Evolutionary conservation across 2,113 vertebrate genomes (phyloP).

Genomic region (Corythoichthys intestinalis): DNA sequence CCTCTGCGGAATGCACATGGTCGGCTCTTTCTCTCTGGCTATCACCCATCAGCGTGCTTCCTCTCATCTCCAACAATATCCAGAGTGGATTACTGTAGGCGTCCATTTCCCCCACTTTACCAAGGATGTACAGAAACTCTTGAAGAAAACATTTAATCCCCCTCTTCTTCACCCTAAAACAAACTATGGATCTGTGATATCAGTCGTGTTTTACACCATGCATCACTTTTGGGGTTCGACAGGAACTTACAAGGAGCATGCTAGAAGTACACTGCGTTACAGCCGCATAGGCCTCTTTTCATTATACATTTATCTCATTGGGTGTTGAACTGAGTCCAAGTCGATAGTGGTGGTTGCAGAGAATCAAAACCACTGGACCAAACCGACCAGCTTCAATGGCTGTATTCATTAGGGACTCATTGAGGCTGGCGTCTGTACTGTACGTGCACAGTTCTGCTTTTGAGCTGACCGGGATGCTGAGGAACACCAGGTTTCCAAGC

Average conservation of each 20-base stretch:
- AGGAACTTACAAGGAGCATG: constrained; percentile 56
- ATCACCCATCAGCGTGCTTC: constrained; percentile 52
- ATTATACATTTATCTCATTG: constrained; percentile 50
- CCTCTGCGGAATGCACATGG: constrained; percentile 57
- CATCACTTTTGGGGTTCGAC: constrained; percentile 51
- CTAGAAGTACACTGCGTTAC: constrained; percentile 43
- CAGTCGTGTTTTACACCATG: constrained; percentile 32
- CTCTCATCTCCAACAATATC: constrained; percentile 41
- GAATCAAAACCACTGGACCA: constrained; percentile 30
- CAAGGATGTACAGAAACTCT: constrained; percentile 62
- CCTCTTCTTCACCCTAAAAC: constrained; percentile 17
- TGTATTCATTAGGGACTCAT: constrained; percentile 44
- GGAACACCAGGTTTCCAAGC: constrained; percentile 32
- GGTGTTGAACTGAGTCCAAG: constrained; percentile 54
- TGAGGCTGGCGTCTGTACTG: constrained; percentile 50
- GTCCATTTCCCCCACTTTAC: constrained; percentile 14
- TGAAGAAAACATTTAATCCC: constrained; percentile 32
- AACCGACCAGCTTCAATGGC: constrained; percentile 32
- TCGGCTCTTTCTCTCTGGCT: constrained; percentile 48
- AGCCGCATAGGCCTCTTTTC: constrained; percentile 46
- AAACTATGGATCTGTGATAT: constrained; percentile 36
- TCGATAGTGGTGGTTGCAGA: constrained; percentile 46
- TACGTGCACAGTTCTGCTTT: constrained; percentile 36
- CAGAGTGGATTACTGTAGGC: constrained; percentile 59
- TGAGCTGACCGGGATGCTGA: constrained; percentile 35